Evolutionary conservation across 1,140 invertebrate genomes (phyloP), one percentile per base, ranked within the genome.

Genomic region (Sinonovacula constricta): DNA sequence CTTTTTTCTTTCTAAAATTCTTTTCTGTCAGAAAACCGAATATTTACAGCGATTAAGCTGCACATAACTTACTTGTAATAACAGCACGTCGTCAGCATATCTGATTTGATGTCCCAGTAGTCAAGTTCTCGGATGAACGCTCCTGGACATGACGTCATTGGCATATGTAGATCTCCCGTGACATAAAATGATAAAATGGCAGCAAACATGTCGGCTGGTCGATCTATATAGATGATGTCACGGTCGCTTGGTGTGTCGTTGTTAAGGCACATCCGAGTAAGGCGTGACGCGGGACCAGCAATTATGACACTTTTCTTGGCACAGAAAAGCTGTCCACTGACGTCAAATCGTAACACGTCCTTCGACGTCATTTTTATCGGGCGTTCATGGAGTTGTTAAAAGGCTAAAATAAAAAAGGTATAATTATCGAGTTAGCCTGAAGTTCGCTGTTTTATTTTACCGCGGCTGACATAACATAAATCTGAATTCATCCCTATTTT

Each of bases 141-240:
- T 12, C 81, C 68, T 14, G 80, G 80, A 63, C 87, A 88, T 15
- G 86, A 54, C 18, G 66, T 49, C 12, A 31, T 14, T 0, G 87
- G 87, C 22, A 85, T 76, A 60, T 88, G 87, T n/a, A 88, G 75
- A 39, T 86, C 80, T 18, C 83, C 84, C 18, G 78, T 82, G 33
- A 81, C 74, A 18, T 82, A 83, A 70, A 75, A 86, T 24, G 82
- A 71, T 31, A 86, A 66, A 28, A 87, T 79, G 14, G 81, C 76
- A 10, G 75, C 67, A 72, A 87, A 87, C 28, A 45, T 31, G 24
- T 70, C 53, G 0, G 39, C 39, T 1, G 81, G 76, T 22, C 81
- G 28, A n/a, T 79, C 76, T 14, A 79, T n/a, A n/a, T n/a, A n/a
- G 2, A 49, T n/a, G 3, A 74, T 62, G 4, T 24, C 2, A 3